A percentile compares a stretch with the other conserved stretches of the same genome.
Conservation (phyloP, 1,140 invertebrate species). For the Mya arenaria region DNA sequence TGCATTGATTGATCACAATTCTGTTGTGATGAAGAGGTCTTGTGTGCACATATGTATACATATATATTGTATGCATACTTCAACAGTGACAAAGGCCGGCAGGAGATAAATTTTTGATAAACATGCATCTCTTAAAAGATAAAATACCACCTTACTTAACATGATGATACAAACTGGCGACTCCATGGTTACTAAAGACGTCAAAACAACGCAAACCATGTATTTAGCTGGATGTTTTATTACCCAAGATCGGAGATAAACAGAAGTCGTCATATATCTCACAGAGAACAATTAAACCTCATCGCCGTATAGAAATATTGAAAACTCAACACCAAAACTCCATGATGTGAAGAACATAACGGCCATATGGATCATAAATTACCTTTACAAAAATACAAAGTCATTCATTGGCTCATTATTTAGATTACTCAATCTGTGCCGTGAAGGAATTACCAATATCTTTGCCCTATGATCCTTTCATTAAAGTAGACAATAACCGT, state of each 20-base stretch:
- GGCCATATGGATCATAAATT: constrained; percentile 47
- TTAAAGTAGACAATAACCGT: constrained; percentile 29
- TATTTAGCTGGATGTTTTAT: constrained; percentile 43
- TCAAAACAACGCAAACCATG: constrained; percentile 1
- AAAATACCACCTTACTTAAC: too few species aligned
- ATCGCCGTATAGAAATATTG: constrained; percentile 42
- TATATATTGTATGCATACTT: too few species aligned
- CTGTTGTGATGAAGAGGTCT: too few species aligned
- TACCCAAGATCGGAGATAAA: constrained; percentile 31
- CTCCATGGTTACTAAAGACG: constrained; percentile 27
- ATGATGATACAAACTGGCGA: too few species aligned
- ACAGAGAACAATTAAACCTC: constrained; percentile 42
- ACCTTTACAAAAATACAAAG: constrained; percentile 6
- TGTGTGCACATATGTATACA: too few species aligned
- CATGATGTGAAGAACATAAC: constrained; percentile 54
- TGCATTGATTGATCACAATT: too few species aligned
- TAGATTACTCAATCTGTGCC: not conserved
- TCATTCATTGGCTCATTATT: constrained; percentile 10
- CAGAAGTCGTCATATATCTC: constrained; percentile 1
- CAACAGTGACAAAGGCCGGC: too few species aligned
- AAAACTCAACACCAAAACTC: constrained; percentile 36
- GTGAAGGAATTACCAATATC: not conserved
- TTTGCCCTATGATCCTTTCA: constrained; percentile 33
- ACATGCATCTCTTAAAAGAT: too few species aligned
- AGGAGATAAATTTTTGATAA: too few species aligned